Evolutionary conservation across 2,888 invertebrate genomes (phyloP), one percentile per base, ranked within the genome.

Genomic region (Labia minor): DNA sequence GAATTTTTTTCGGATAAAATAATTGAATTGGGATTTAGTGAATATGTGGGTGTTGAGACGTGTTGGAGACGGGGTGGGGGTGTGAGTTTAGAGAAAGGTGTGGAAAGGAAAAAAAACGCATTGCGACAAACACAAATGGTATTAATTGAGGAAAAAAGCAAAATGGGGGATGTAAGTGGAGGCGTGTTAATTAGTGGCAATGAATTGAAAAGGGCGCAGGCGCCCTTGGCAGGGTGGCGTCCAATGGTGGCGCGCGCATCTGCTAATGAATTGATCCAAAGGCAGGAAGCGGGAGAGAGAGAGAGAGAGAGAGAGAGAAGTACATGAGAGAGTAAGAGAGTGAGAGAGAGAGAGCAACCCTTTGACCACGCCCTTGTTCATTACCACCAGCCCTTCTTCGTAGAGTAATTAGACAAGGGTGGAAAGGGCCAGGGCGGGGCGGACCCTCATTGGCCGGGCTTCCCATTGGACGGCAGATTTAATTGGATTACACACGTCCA

Each of bases 361-460:
- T 69, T 72, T 72, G 74, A 14, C 65, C 21, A 37, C 37, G 65
- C 65, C 21, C 65, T 37, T 49, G 19, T 20, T 49, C 65, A 65
- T 65, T 21, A 65, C 19, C 37, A 61, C 37, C 49, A 65, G 19
- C 61, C 61, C 37, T n/a, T 19, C 49, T 4, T 18, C 2, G 37
- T 1, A n/a, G 20, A 14, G 65, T 16, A 49, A 61, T 18, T 37
- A 19, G 33, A 33, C 61, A 61, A 62, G 73, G 74, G 75, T 73
- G 74, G 78, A 78, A 78, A 78, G 77, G 78, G 76, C 77, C 77
- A 76, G 77, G 76, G 74, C 77, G 78, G 77, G 71, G 75, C 74
- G 73, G 73, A 71, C 70, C 69, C 74, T 72, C 74, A 74, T 74
- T 75, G 73, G 75, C 67, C 63, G 66, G 69, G 67, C 66, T 68